These are phyloP conservation scores for Platygyra sinensis DNA, from an alignment of 64 coral and sea anemone species.

Conservation along the genomic window DNA sequence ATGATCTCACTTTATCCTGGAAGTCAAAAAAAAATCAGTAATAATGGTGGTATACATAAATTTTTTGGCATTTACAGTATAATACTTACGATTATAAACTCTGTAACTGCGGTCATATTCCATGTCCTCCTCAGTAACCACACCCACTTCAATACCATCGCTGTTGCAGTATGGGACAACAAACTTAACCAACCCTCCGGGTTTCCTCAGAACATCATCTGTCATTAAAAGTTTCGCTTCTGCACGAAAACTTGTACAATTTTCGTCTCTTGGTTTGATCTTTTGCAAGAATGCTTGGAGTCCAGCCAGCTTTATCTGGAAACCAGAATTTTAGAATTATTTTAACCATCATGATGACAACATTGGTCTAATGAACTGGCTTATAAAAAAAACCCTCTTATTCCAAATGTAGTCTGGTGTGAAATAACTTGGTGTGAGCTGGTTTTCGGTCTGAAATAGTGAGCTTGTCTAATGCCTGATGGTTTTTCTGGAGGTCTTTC, in stretches of 20 bases:
- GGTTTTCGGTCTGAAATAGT: too few species aligned
- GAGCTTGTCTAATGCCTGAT: too few species aligned
- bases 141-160: background rate
- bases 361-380: too few species aligned
- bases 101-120: background rate
- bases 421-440: too few species aligned
- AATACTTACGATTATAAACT: conserved; percentile 31
- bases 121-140: conserved; percentile 1
- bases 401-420: too few species aligned
- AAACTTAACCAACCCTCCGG: conserved; percentile 30
- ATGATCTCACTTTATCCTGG: too few species aligned
- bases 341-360: background rate
- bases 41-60: too few species aligned
- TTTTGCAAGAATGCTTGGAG: conserved; percentile 38
- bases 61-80: background rate
- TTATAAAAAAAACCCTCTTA: too few species aligned
- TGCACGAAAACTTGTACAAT: conserved; percentile 32
- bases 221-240: conserved; percentile 28
- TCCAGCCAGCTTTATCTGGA: conserved; percentile 43
- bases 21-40: too few species aligned
- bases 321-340: background rate
- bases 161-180: background rate
- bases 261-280: conserved; percentile 7
- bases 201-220: conserved; percentile 3
- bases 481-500: too few species aligned